Conservation (phyloP, 2,113 vertebrate genomes). For the Rhodinocichla rosea region DNA sequence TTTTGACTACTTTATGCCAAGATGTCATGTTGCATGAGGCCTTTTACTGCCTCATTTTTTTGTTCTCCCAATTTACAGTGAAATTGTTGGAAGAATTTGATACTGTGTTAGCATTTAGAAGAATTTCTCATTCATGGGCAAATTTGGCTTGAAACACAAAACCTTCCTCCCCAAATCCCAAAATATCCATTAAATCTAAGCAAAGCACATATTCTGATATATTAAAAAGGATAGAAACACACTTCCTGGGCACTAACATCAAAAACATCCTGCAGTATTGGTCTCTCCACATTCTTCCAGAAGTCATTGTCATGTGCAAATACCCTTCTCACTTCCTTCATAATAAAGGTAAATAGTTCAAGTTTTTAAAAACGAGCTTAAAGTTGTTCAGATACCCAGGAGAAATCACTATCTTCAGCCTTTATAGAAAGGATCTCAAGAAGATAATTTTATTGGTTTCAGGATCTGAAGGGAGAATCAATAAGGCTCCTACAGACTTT, state of each 20-base stretch:
- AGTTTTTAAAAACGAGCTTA: not conserved
- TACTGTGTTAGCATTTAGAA: not conserved
- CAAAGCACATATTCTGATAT: not conserved
- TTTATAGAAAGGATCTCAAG: not conserved
- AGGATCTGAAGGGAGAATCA: not conserved
- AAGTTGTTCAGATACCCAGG: not conserved
- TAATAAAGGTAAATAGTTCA: not conserved
- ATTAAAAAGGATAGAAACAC: not conserved
- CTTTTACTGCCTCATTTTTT: not conserved
- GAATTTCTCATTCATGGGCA: not conserved
- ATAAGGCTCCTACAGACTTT: not conserved
- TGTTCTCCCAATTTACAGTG: not conserved
- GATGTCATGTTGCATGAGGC: not conserved
- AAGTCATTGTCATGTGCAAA: not conserved
- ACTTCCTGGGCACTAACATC: not conserved
- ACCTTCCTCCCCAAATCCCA: not conserved
- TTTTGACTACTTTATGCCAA: not conserved
- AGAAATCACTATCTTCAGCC: not conserved
- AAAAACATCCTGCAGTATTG: not conserved
- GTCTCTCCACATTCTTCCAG: not conserved
- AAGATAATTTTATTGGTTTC: not conserved
- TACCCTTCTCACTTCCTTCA: not conserved
- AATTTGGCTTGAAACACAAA: not conserved
- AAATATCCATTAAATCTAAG: not conserved
- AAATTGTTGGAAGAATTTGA: not conserved